Percentiles rank a stretch among this genome's conserved stretches.
These are phyloP conservation scores for Litocranius walleri DNA, from an alignment of 2,113 vertebrate species.

Conservation along the genomic window DNA sequence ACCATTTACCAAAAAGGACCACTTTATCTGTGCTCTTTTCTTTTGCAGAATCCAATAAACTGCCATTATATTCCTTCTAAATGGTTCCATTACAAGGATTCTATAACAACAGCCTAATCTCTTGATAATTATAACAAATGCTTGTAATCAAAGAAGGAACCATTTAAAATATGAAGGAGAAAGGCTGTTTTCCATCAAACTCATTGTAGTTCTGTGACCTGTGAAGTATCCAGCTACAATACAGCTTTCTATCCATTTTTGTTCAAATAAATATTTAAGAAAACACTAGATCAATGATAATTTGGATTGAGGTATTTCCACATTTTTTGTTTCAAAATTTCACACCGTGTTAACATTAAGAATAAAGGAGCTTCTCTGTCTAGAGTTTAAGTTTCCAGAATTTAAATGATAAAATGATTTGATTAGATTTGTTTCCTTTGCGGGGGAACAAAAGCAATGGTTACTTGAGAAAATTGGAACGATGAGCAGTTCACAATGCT, in stretches of 20 bases:
- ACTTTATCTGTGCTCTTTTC: constrained; percentile 79
- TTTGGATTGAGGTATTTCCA: constrained; percentile 65
- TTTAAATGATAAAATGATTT: constrained; percentile 56
- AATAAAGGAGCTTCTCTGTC: constrained; percentile 67
- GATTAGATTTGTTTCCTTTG: constrained; percentile 55
- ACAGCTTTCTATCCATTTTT: constrained; percentile 67
- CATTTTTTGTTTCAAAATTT: constrained; percentile 68
- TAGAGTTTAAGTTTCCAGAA: constrained; percentile 53
- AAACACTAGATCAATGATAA: constrained; percentile 70
- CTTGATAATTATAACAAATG: constrained; percentile 96
- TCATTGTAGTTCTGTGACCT: constrained; percentile 79
- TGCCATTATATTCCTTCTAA: constrained; percentile 90
- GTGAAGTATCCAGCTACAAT: constrained; percentile 71
- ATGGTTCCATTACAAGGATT: constrained; percentile 90
- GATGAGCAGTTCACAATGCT: constrained; percentile 51
- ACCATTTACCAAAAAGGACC: constrained; percentile 76
- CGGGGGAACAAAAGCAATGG: constrained; percentile 41
- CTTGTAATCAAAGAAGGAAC: constrained; percentile 91
- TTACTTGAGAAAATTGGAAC: constrained; percentile 53
- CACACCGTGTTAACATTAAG: constrained; percentile 69
- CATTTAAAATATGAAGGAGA: constrained; percentile 84
- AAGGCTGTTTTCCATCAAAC: constrained; percentile 90
- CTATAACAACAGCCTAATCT: constrained; percentile 85
- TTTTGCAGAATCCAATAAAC: constrained; percentile 92
- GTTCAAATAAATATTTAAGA: constrained; percentile 75